Evolutionary conservation across 2,888 invertebrate species (phyloP), one percentile per base, ranked within the genome.

Genomic region (Emesis furor): DNA sequence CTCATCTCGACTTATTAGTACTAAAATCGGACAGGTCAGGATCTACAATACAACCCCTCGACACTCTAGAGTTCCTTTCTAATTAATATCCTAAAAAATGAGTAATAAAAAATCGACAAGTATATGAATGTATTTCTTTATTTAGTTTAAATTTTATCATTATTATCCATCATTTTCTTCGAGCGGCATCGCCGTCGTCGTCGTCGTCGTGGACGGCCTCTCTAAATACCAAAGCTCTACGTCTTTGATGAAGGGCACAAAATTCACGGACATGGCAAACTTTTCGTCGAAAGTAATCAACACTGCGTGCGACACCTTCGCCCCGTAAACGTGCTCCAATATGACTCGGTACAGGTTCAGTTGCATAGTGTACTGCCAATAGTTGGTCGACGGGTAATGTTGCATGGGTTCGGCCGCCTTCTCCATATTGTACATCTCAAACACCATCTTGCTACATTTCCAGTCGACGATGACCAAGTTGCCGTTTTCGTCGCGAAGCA

Each of bases 211-310:
- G 24, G 65, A 65, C 32, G 32, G 12, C 65, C 65, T 65, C 24
- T 65, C 17, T 17, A 65, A 65, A 65, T 65, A 65, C 65, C 65
- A 65, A 24, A 65, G 65, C 65, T 65, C 65, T 65, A 65, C 65
- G 32, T 65, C 65, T 65, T 35, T 35, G 12, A 68, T 37, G 37
- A 68, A 37, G 37, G 68, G 37, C 68, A 68, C 68, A 37, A 32
- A 68, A 68, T 68, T 68, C 68, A 68, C 68, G 68, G 68, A 37
- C 68, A 68, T 68, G 68, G 68, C 24, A 35, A 68, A 68, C n/a
- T 68, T 68, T 68, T 68, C 68, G 37, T 68, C 68, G 68, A 68
- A 68, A 68, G 35, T 30, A 68, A 68, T 68, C 32, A 68, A 35
- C 68, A 32, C 68, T 35, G 37, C 68, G 37, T 37, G 37, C 68